Conservation (phyloP, 35 echinoderm and acorn worm genomes). For the Diadema setosum region DNA sequence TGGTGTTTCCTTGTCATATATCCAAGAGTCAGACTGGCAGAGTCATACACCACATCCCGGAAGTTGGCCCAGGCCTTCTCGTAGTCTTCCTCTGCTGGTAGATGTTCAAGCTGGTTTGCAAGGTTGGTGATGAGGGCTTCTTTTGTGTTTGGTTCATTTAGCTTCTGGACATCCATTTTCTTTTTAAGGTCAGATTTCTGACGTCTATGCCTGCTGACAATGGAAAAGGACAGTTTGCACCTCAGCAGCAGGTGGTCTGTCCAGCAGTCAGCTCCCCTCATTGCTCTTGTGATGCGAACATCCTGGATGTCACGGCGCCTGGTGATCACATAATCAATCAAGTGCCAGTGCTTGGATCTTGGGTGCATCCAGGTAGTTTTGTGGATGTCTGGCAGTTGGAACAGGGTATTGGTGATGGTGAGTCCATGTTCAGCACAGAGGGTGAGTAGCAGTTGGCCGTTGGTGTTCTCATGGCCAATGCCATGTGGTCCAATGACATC, state of each 20-base stretch:
- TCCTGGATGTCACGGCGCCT: neutral
- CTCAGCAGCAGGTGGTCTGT: neutral
- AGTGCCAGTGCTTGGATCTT: neutral
- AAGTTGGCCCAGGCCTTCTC: too few relatives aligned
- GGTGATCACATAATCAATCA: too few relatives aligned
- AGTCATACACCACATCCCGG: too few relatives aligned
- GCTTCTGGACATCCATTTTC: neutral
- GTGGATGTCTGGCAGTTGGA: neutral
- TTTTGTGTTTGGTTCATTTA: neutral
- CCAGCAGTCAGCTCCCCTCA: neutral
- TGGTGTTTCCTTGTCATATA: too few relatives aligned
- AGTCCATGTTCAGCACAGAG: too few relatives aligned
- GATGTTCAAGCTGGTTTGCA: neutral
- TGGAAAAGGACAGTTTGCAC: too few relatives aligned
- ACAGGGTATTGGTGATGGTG: conserved; percentile 2
- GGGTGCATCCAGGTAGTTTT: conserved; percentile 3
- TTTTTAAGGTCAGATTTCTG: neutral
- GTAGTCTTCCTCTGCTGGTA: neutral
- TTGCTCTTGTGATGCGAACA: too few relatives aligned
- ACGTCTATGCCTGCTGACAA: neutral
- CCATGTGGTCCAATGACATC: too few relatives aligned
- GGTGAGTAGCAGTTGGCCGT: neutral
- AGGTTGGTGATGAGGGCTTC: neutral
- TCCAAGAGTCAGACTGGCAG: too few relatives aligned
- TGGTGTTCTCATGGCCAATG: neutral